A percentile compares a stretch with the other conserved stretches of the same genome.
phyloP scores from a whole-genome alignment of 2,797 vertebrate genomes.

The Lutjanus argentimaculatus region DNA sequence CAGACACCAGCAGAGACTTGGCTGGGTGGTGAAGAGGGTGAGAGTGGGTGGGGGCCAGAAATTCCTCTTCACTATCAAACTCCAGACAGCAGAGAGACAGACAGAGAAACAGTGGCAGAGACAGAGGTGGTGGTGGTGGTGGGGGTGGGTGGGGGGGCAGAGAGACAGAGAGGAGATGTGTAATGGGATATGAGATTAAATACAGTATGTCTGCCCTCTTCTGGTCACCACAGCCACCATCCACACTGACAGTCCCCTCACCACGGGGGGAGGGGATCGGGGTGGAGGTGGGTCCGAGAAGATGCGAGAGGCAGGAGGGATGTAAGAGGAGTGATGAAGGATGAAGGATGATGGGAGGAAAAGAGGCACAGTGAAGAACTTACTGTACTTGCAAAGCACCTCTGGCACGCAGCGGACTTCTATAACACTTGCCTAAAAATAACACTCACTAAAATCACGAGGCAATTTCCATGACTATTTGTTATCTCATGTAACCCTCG shows the following conservation, averaged over 20 bases:
- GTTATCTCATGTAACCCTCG: constrained; percentile 51
- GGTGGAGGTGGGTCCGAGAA: not conserved
- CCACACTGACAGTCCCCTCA: constrained; percentile 54
- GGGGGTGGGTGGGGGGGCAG: not conserved
- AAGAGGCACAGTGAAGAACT: not conserved
- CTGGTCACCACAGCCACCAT: constrained; percentile 85
- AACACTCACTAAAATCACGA: constrained; percentile 20
- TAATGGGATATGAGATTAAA: constrained; percentile 83
- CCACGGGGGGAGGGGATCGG: constrained; percentile 24
- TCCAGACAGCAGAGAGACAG: constrained; percentile 25
- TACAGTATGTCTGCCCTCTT: constrained; percentile 92
- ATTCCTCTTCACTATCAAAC: constrained; percentile 49
- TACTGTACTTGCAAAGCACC: not conserved
- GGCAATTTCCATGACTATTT: constrained; percentile 36
- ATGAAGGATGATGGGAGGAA: constrained; percentile 4
- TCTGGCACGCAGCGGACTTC: constrained; percentile 3
- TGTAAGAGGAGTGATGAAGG: constrained; percentile 28
- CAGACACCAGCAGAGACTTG: constrained; percentile 23
- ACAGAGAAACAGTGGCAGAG: constrained; percentile 21
- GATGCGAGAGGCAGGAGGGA: constrained; percentile 5
- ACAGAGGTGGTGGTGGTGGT: constrained; percentile 1
- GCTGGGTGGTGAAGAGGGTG: not conserved
- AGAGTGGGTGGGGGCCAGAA: constrained; percentile 31
- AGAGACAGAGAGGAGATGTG: constrained; percentile 52
- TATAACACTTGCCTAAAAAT: constrained; percentile 32